Base-by-base conservation (phyloP, 2,113 vertebrate genomes). In the Pangasianodon hypophthalmus region DNA sequence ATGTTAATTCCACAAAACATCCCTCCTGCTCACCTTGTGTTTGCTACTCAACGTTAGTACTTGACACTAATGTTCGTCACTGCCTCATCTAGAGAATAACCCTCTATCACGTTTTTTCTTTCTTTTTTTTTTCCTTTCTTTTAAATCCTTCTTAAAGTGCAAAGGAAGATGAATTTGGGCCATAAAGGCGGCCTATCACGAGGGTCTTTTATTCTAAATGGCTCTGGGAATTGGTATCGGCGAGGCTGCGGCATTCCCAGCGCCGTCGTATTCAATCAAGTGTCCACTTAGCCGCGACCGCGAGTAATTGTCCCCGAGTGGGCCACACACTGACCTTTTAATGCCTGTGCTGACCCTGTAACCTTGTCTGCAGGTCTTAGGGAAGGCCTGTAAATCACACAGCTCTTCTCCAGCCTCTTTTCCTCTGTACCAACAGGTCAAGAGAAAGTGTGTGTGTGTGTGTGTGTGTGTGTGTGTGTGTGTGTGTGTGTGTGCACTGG, bases 291-390 rank as follows among this genome's bases (percentile, higher is more conserved):
- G 98, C 98, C 97, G 96, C 98, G 97, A 98, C 98, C 96, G 96
- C 97, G 97, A 98, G 97, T 99, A 99, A 99, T 99, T 99, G 98
- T 98, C 99, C 98, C 98, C 98, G 97, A 99, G 98, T 97, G 98
- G 97, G 97, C 97, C 95, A 97, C 97, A 97, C 95, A 94, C 97
- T 99, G 98, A 99, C 98, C 98, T 97, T 97, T 97, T 99, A 99
- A 99, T 99, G 97, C 97, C 97, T 96, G 93, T 93, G 95, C 95
- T 98, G 98, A 98, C 98, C 98, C 96, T 92, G 92, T 98, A 97
- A 99, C 98, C 98, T 99, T 99, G 98, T 98, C 97, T 97, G 97
- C 97, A 96, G 97, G 94, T 97, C 95, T 97, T 97, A 96, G 97
- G 97, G 96, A 97, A 97, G 97, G 96, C 97, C 88, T 97, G 97